A percentile compares a stretch with the other conserved stretches of the same genome.
Conservation (phyloP, 2,888 invertebrate species). For the Platycheirus albimanus region DNA sequence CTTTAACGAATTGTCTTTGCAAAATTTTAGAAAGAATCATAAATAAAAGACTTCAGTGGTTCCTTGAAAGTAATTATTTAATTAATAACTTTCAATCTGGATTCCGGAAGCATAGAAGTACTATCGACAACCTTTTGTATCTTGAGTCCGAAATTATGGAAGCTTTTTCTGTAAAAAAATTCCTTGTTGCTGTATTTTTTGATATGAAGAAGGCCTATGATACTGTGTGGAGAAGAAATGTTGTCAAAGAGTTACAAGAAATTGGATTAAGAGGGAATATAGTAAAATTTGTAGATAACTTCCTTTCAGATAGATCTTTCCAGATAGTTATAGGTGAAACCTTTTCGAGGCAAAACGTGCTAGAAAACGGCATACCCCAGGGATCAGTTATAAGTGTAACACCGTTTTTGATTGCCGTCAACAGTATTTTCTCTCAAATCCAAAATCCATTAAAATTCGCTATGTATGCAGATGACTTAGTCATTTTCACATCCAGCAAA, state of each 20-base stretch:
- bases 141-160: conserved; percentile 22
- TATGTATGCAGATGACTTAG: conserved; percentile 26
- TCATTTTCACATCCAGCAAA: conserved; percentile 4
- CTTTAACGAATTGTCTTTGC: conserved; percentile 20
- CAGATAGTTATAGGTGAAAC: conserved; percentile 3
- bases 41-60: conserved; percentile 25
- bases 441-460: conserved; percentile 4
- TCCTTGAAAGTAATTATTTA: conserved; percentile 13
- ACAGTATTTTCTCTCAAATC: conserved; percentile 9
- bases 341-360: neutral
- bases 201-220: conserved; percentile 22
- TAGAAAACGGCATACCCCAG: conserved; percentile 27
- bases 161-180: conserved; percentile 5
- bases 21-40: conserved; percentile 24
- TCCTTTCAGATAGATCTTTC: neutral
- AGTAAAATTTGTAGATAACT: conserved; percentile 10
- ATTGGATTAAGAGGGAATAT: conserved; percentile 3
- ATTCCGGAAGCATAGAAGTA: conserved; percentile 20
- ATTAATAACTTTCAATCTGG: conserved; percentile 25
- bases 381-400: conserved; percentile 20
- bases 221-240: conserved; percentile 16
- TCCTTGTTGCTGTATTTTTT: conserved; percentile 11
- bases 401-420: conserved; percentile 14
- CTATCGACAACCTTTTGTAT: conserved; percentile 24
- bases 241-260: conserved; percentile 3